A percentile compares a stretch with the other conserved stretches of the same genome.
Evolutionary conservation across 2,113 vertebrate species (phyloP).

Genomic region (Numenius arquata): DNA sequence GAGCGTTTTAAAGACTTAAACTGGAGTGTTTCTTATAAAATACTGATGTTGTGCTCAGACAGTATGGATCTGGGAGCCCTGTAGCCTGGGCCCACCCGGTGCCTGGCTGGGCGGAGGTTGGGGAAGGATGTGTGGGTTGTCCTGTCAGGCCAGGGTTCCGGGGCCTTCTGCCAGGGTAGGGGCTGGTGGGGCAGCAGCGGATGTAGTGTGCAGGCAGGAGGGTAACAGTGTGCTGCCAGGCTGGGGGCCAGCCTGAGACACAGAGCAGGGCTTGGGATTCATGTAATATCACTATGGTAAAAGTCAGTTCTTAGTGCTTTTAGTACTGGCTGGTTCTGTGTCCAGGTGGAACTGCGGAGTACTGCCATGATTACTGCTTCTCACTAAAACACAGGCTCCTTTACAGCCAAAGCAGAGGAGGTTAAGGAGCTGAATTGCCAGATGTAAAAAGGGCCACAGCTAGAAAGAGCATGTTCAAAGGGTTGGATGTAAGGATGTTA

Average conservation of each 20-base stretch:
- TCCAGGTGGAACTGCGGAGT: not conserved
- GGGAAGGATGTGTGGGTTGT: not conserved
- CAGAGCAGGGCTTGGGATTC: rapidly evolving
- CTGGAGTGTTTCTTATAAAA: not conserved
- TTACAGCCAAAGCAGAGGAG: not conserved
- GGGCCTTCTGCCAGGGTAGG: no score
- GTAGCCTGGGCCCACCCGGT: rapidly evolving
- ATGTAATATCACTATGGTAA: rapidly evolving
- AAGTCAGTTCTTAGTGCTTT: not conserved
- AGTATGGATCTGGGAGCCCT: rapidly evolving
- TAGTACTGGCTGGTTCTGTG: not conserved
- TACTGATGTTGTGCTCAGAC: rapidly evolving
- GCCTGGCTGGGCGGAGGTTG: not conserved
- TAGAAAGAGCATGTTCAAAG: not conserved
- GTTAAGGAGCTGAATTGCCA: not conserved
- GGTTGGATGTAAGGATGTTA: not conserved
- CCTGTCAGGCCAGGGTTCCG: no score
- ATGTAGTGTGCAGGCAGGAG: not conserved
- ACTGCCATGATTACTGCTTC: not conserved
- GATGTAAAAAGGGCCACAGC: not conserved
- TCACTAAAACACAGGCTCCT: not conserved
- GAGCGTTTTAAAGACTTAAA: not conserved
- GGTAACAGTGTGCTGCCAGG: not conserved
- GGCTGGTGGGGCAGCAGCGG: rapidly evolving
- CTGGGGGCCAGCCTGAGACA: rapidly evolving